Percentiles rank a stretch among this genome's conserved stretches.
phyloP scores from a whole-genome alignment of 2,113 vertebrate species.

The Campylorhamphus procurvoides region DNA sequence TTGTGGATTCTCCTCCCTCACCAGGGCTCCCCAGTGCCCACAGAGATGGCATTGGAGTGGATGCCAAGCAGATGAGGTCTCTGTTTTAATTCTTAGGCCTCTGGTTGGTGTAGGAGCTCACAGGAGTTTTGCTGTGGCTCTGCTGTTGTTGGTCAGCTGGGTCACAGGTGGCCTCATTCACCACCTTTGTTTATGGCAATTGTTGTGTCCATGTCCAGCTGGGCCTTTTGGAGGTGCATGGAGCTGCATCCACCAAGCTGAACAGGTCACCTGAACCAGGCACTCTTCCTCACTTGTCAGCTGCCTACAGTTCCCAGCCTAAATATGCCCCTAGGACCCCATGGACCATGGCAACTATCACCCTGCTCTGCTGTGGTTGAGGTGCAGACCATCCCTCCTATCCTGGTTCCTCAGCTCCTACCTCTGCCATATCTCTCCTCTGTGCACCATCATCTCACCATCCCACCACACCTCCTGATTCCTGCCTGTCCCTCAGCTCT shows the following conservation, averaged over 20 bases:
- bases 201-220: neutral
- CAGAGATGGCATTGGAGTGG: neutral
- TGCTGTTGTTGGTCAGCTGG: neutral
- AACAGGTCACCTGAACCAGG: neutral
- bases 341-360: neutral
- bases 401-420: neutral
- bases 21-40: neutral
- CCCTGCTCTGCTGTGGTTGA: neutral
- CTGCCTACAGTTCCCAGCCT: neutral
- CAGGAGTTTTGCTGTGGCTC: neutral
- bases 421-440: neutral
- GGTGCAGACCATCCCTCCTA: neutral
- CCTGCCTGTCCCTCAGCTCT: neutral
- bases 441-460: neutral
- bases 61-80: neutral
- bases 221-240: neutral
- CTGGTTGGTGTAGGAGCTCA: accelerated
- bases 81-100: neutral
- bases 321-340: neutral
- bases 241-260: neutral
- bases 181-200: accelerated
- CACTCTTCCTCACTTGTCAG: neutral
- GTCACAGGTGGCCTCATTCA: neutral
- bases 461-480: neutral
- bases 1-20: neutral